phyloP scores from a whole-genome alignment of 1,140 invertebrate genomes.

The Cotesia chilonis region DNA sequence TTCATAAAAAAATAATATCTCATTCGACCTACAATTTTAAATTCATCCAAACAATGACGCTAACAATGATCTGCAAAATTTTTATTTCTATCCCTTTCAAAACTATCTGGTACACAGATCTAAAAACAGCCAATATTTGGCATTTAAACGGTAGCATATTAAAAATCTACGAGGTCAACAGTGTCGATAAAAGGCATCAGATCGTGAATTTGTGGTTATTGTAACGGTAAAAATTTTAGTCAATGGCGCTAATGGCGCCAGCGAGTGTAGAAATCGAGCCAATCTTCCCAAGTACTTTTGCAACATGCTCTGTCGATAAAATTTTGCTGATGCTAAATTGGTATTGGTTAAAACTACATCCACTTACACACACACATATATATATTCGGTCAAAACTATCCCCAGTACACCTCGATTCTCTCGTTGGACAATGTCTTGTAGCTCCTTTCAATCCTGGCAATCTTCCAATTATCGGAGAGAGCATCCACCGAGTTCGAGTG shows the following conservation, averaged over 20 bases:
- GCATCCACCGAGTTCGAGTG: slow-evolving; percentile 34
- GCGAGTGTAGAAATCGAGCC: neutral
- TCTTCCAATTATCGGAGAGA: slow-evolving; percentile 51
- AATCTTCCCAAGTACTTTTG: neutral
- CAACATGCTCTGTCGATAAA: neutral
- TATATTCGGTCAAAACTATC: neutral
- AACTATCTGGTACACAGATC: too few species aligned
- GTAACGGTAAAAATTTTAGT: slow-evolving; percentile 7
- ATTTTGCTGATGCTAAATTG: slow-evolving; percentile 13
- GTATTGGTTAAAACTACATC: slow-evolving; percentile 16
- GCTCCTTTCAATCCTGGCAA: slow-evolving; percentile 38
- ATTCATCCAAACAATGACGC: too few species aligned
- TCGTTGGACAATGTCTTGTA: slow-evolving; percentile 9
- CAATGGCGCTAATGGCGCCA: slow-evolving; percentile 14
- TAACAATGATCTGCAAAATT: too few species aligned
- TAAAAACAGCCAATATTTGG: too few species aligned
- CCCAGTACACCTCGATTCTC: slow-evolving; percentile 8
- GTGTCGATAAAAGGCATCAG: neutral
- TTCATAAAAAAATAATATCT: too few species aligned
- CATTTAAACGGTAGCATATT: too few species aligned
- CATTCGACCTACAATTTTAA: too few species aligned
- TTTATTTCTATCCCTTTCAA: too few species aligned
- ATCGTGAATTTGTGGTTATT: slow-evolving; percentile 15
- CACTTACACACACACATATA: neutral
- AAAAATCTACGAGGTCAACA: too few species aligned